Evolutionary conservation across 2,888 invertebrate species (phyloP).

Genomic region (Harpagoxenus sublaevis): DNA sequence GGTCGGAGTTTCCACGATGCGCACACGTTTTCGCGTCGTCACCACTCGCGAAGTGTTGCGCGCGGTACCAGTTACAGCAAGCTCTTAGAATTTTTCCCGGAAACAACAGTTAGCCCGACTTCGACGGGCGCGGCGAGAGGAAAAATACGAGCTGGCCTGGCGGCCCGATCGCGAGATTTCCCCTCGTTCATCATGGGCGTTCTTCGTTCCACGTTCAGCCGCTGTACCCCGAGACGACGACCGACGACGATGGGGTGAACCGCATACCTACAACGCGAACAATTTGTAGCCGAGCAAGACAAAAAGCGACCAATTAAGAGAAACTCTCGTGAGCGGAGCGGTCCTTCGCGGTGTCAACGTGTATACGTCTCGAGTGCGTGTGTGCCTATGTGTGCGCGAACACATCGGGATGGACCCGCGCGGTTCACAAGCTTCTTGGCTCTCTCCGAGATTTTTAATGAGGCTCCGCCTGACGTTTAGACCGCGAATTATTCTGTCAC

Average conservation of each 20-base stretch:
- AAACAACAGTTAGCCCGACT: slow-evolving; percentile 51
- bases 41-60: not conserved
- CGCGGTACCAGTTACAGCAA: slow-evolving; percentile 21
- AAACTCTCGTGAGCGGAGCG: slow-evolving; percentile 75
- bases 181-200: slow-evolving; percentile 73
- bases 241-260: slow-evolving; percentile 54
- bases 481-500: slow-evolving; percentile 83
- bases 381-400: not conserved
- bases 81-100: slow-evolving; percentile 43
- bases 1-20: not conserved
- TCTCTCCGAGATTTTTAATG: slow-evolving; percentile 76
- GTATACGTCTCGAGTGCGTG: not conserved
- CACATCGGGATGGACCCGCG: not conserved
- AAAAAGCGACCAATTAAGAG: slow-evolving; percentile 85
- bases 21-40: slow-evolving; percentile 25
- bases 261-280: slow-evolving; percentile 81
- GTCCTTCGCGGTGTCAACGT: slow-evolving; percentile 32
- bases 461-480: slow-evolving; percentile 74
- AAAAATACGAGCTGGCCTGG: slow-evolving; percentile 39
- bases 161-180: slow-evolving; percentile 60
- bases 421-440: slow-evolving; percentile 42
- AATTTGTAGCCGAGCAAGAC: slow-evolving; percentile 80
- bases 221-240: slow-evolving; percentile 55
- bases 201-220: slow-evolving; percentile 56
- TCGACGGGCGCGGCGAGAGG: slow-evolving; percentile 3